Base-by-base conservation (phyloP, 92 coral and sea anemone species). In the Nematostella vectensis region DNA sequence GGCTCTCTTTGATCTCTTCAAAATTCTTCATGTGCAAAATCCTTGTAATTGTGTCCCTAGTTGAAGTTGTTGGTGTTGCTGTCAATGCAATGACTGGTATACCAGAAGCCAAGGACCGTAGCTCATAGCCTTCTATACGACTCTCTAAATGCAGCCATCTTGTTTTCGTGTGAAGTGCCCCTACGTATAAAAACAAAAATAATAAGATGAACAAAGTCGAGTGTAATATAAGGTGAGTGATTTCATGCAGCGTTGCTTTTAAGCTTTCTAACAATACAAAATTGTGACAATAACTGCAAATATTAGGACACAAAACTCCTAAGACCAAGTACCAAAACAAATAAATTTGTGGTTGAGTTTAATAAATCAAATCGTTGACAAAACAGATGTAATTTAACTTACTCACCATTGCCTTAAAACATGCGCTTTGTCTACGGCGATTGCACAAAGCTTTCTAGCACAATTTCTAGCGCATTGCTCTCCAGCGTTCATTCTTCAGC, bases 361-460 rank as follows among this genome's bases (percentile, higher is more conserved):
- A n/a, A n/a, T n/a, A n/a, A n/a, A n/a, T n/a, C n/a, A n/a, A n/a
- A n/a, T n/a, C n/a, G n/a, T n/a, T n/a, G n/a, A n/a, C n/a, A n/a
- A n/a, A n/a, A n/a, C n/a, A n/a, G n/a, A n/a, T n/a, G n/a, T n/a
- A 26, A 13, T 15, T 29, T 30, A 28, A 1, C 16, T 23, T 15
- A 9, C 67, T 47, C 21, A 65, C 73, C 67, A 72, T 21, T 65
- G 74, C 39, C 43, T 45, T 55, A 72, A 17, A 1, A 65, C 53
- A 51, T 72, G 74, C 12, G 79, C 79, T 23, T 72, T 72, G 48
- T 72, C 73, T 45, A 72, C 48, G 27, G 76, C 76, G 33, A 59
- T 49, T 26, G 76, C 69, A 60, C 68, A 69, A 3, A 65, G 57
- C 29, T 72, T 65, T 13, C 47, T 12, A 28, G 48, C 19, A 31